Evolutionary conservation across 2,113 vertebrate species (phyloP), one percentile per base, ranked within the genome.

Genomic region (Herpetotheres cachinnans): DNA sequence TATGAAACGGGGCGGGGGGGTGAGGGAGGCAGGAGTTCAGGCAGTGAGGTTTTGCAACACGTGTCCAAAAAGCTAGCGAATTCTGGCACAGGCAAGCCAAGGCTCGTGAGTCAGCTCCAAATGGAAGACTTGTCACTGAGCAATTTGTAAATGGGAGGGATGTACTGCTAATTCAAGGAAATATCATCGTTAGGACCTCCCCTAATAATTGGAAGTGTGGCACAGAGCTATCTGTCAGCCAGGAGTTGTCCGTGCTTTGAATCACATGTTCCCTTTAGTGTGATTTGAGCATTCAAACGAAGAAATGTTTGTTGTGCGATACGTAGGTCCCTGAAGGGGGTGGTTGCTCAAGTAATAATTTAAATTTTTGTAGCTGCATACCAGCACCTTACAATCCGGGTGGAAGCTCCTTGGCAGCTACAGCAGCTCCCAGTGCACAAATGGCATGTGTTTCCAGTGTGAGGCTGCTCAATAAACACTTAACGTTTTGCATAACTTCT

Each of bases 91-190:
- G 62, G 36, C 89, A 91, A 61, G 76, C 80, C 29, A 26, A 81
- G 67, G 73, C 47, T 84, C 16, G 9, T 96, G 95, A 96, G 81
- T 96, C 94, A 95, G 32, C 47, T 87, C 77, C 91, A 89, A 93
- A 76, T 82, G 89, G 80, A 95, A 90, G 95, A 87, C 52, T 91
- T 84, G 90, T 91, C 92, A 69, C 88, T 34, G 73, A 85, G 86
- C 84, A 95, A 50, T 93, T 90, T 93, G 92, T 93, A 90, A 94
- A 73, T 88, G 86, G 93, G 90, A 94, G 87, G 65, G 40, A 69
- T 93, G 87, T 70, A 24, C 54, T 93, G 70, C 92, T 92, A 94
- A 91, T 88, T 94, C 86, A 95, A 79, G 62, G 89, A 84, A 95
- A 84, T 76, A 71, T 38, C 20, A 16, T 93, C 6, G 4, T 84